Evolutionary conservation across 2,888 invertebrate genomes (phyloP), one percentile per base, ranked within the genome.

Genomic region (Drosophila prostipennis): DNA sequence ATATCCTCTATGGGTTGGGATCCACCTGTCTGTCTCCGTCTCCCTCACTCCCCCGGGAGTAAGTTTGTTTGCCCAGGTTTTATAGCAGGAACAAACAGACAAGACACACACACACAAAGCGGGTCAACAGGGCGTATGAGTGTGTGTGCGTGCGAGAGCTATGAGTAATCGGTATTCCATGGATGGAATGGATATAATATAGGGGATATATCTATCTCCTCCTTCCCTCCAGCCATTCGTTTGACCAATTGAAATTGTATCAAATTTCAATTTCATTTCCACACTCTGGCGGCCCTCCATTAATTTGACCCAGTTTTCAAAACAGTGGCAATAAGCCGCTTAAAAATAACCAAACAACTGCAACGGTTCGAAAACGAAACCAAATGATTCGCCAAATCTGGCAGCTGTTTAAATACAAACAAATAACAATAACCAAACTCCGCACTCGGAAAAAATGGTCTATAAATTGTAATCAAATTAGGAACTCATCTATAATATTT

Each of bases 61-160:
- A 74, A 76, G 74, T 73, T 65, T 83, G 79, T 83, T 84, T 84
- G 70, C 63, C 39, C 56, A 54, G 60, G 69, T 81, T 70, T 81
- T 78, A 77, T 64, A 76, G 76, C 79, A 82, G 83, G 83, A 85
- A 85, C 85, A 83, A 84, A 84, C 61, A 56, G n/a, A 39, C 34
- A 56, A 51, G 10, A 39, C 32, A 58, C 36, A 34, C 32, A 58
- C 36, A 34, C 49, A 73, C 42, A 53, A 77, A 53, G 73, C 64
- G 71, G 71, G 74, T 78, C 71, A 75, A 65, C 73, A 63, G 58
- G 48, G 58, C 53, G 49, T 69, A 55, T 71, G 43, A 42, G 48
- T 54, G 19, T 54, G 19, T 54, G 19, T 71, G 57, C n/a, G 19
- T 72, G 57, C 10, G 39, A 3, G 34, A 40, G 48, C 54, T 54